Base-by-base conservation (phyloP, 2,113 vertebrate genomes). In the Spheniscus mendiculus region DNA sequence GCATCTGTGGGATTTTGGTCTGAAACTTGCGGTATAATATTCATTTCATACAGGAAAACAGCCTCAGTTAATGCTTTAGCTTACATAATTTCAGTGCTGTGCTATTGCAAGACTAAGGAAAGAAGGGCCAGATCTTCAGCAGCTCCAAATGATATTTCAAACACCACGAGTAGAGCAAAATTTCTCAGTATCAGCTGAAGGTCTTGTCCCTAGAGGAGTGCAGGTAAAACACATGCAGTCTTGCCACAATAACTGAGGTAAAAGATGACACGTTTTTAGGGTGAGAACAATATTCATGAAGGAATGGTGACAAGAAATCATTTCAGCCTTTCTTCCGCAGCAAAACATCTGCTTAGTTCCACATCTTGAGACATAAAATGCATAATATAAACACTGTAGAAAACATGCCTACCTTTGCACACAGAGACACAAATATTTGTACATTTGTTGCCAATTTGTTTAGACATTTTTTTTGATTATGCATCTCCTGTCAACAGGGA, bases 331-430 rank as follows among this genome's bases (percentile, higher is more conserved):
- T 96, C 86, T 69, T 76, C 89, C 30, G 21, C 30, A 74, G 49
- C 67, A 92, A 91, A 96, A 87, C 27, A 83, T 90, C 94, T 93
- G 52, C 86, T 95, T 90, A 94, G 22, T 83, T 94, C n/a, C 44
- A 84, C 44, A 72, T 81, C 80, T 71, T 76, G 47, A 74, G 77
- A 85, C 73, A 87, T 66, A 89, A 96, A 97, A 95, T 47, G 56
- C 7, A 30, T 83, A 89, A 96, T 17, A 63, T 71, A 94, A 96
- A 89, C 3, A 4, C 42, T 67, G 65, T 26, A 55, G 45, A 69
- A 97, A 92, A 81, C 56, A 66, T 15, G 6, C 27, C 56, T 84
- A 49, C 25, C 32, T 92, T 74, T 63, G 53, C 12, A 77, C 36
- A 82, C 45, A 90, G 13, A 73, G 79, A 76, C 15, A 74, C 36